phyloP scores from a whole-genome alignment of 2,888 invertebrate species.

The Actias luna region DNA sequence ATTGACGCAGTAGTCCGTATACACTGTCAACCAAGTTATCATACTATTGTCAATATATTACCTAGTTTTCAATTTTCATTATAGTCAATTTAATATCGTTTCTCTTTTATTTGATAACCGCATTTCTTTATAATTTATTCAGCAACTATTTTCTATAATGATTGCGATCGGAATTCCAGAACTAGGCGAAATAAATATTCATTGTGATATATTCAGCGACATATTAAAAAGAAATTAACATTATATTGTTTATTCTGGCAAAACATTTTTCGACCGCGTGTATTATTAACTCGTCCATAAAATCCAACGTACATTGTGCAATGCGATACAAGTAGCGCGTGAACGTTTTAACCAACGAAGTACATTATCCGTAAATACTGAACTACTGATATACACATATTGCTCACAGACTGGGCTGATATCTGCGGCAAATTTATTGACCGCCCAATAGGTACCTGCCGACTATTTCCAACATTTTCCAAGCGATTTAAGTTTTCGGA shows the following conservation, averaged over 20 bases:
- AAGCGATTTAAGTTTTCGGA: slow-evolving; percentile 31
- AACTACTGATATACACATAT: slow-evolving; percentile 6
- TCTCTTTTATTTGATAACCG: no score
- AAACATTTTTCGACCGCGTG: neutral
- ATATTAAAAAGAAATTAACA: neutral
- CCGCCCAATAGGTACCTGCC: slow-evolving; percentile 33
- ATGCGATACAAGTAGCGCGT: neutral
- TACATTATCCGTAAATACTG: slow-evolving; percentile 5
- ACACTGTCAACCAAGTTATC: no score
- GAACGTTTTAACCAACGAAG: neutral
- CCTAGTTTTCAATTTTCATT: no score
- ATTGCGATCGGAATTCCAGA: no score
- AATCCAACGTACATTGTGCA: slow-evolving; percentile 1
- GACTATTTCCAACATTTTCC: slow-evolving; percentile 35
- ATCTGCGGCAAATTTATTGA: slow-evolving; percentile 46
- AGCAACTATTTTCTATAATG: no score
- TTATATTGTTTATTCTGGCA: neutral
- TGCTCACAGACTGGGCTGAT: slow-evolving; percentile 31
- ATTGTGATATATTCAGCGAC: neutral
- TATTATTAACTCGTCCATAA: neutral
- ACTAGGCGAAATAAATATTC: neutral
- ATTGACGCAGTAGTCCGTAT: no score
- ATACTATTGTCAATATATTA: no score
- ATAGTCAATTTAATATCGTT: no score
- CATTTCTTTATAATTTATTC: no score